Base-by-base conservation (phyloP, 1,140 invertebrate species). In the Drosophila nigrodunni region DNA sequence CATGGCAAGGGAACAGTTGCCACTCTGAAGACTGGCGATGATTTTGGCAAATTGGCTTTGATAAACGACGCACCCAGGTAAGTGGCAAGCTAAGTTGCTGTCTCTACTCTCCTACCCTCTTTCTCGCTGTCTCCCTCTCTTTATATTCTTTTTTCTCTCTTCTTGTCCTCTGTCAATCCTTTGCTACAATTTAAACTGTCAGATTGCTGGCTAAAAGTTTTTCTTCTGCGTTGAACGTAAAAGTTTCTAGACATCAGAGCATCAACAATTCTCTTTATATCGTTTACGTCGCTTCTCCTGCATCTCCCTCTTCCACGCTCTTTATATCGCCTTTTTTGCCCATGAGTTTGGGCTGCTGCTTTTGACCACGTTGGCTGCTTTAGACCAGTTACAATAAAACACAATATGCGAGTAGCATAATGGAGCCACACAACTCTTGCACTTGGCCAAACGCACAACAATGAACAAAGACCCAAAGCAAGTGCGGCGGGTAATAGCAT, bases 1-100 rank as follows among this genome's bases (percentile, higher is more conserved):
- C 95, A 96, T 91, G 96, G 97, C 57, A 97, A 97, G 94, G 97
- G 97, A 35, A 95, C 96, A 9, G 97, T 97, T 10, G 96, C 96
- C 72, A 96, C 95, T 30, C 93, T 98, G 9, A 95, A 96, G 82
- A 96, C 97, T 93, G 97, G 97, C 64, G 97, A 98, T 93, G 97
- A 98, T 92, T 98, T 98, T 92, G 97, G 96, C 46, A 98, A 98
- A 94, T 93, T 98, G 60, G 97, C 97, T 55, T 93, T 98, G 41
- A 96, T 98, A 34, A 98, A 98, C 93, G 96, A 97, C 93, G 96
- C 96, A 44, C 97, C 97, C 55, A 95, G 96, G 96, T 96, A 93
- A 89, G 90, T 52, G 41, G 35, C 61, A 50, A 65, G 13, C 35
- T 39, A 2, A 21, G 11, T 43, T 6, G 6, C 44, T 8, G 18